phyloP scores from a whole-genome alignment of 2,113 vertebrate species.

The Eudyptes chrysolophus region DNA sequence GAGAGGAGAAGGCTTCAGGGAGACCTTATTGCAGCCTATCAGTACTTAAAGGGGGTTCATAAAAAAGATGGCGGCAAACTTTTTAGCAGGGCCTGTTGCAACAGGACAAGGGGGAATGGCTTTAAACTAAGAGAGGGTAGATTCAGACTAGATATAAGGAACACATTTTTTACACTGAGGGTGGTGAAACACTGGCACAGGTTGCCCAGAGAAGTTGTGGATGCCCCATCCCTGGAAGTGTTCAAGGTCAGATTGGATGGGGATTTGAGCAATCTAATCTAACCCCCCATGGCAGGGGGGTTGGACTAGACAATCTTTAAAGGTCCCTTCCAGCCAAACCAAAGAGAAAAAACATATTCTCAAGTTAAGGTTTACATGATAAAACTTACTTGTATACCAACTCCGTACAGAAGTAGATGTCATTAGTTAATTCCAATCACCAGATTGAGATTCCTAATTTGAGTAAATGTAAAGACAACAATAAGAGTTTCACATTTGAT shows the following conservation, averaged over 20 bases:
- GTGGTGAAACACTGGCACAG: not conserved
- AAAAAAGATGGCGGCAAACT: not conserved
- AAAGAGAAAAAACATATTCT: not conserved
- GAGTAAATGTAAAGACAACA: not conserved
- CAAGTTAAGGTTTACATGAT: not conserved
- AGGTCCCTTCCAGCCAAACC: not conserved
- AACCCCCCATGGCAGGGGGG: fast-evolving
- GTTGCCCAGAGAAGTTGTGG: not conserved
- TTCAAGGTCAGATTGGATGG: not conserved
- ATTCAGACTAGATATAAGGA: not conserved
- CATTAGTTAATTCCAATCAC: not conserved
- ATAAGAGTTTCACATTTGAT: not conserved
- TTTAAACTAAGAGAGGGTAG: not conserved
- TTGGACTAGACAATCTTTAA: not conserved
- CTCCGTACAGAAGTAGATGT: not conserved
- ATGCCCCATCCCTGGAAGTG: not conserved
- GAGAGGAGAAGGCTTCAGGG: not conserved
- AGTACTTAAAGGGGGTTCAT: not conserved
- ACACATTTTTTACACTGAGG: not conserved
- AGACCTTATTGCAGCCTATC: not conserved
- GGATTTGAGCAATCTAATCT: not conserved
- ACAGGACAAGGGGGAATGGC: not conserved
- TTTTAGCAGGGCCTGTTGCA: not conserved
- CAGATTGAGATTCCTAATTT: not conserved
- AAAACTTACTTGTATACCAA: not conserved